These are phyloP conservation scores for Silvanus unidentatus DNA, from an alignment of 2,888 invertebrate genomes.

Conservation along the genomic window DNA sequence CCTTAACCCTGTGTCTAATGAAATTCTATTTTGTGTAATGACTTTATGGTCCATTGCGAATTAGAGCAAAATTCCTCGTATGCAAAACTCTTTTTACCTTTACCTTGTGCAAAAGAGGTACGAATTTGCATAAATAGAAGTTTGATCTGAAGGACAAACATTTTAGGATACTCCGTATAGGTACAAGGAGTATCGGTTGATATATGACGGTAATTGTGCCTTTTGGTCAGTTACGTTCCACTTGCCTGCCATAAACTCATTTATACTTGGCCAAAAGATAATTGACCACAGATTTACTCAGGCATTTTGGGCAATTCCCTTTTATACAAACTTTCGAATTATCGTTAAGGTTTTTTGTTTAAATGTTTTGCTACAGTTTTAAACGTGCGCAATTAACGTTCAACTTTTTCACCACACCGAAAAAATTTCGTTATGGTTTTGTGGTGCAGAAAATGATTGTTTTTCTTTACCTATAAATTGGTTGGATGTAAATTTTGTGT, in stretches of 20 bases:
- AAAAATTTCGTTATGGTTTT: too few species aligned
- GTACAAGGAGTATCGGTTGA: slow-evolving; percentile 25
- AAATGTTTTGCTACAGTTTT: too few species aligned
- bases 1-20: too few species aligned
- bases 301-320: slow-evolving; percentile 41
- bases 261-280: slow-evolving; percentile 46
- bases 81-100: slow-evolving; percentile 11
- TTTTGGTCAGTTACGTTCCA: slow-evolving; percentile 39
- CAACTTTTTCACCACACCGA: too few species aligned
- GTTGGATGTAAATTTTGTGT: too few species aligned
- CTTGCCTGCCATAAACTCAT: slow-evolving; percentile 46
- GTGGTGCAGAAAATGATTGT: too few species aligned
- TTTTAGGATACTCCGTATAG: too few species aligned
- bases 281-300: slow-evolving; percentile 46
- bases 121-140: slow-evolving; percentile 21
- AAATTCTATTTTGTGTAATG: too few species aligned
- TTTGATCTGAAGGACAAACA: slow-evolving; percentile 33
- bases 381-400: too few species aligned
- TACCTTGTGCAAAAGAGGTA: slow-evolving; percentile 11
- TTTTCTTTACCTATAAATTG: too few species aligned
- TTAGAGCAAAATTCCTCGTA: slow-evolving; percentile 5
- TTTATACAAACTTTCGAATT: slow-evolving; percentile 33
- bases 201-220: slow-evolving; percentile 43
- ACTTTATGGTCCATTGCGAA: neutral
- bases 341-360: slow-evolving; percentile 26